Evolutionary conservation across 2,797 vertebrate species (phyloP).

Genomic region (Hippopotamyrus pictus): DNA sequence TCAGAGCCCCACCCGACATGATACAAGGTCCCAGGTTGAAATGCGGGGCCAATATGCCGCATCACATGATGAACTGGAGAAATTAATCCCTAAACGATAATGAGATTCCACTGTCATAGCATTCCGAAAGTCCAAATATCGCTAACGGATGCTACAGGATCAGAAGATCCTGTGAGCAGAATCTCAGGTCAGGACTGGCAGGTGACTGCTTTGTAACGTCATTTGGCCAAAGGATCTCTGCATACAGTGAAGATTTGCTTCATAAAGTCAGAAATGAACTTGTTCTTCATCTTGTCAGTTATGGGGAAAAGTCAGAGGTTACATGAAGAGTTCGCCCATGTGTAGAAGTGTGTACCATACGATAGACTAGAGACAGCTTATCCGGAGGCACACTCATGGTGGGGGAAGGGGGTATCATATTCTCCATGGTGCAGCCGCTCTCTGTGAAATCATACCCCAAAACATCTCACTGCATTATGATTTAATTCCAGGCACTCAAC

Average conservation of each 20-base stretch:
- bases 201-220: neutral
- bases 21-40: neutral
- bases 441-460: neutral
- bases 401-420: neutral
- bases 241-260: neutral
- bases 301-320: neutral
- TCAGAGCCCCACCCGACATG: neutral
- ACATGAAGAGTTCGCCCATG: neutral
- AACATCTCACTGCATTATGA: neutral
- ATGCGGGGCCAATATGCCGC: neutral
- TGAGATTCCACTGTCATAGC: neutral
- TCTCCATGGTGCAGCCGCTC: neutral
- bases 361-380: neutral
- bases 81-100: neutral
- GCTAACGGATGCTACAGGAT: neutral
- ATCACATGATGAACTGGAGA: neutral
- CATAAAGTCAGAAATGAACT: neutral
- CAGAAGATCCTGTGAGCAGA: neutral
- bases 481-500: slow-evolving; percentile 6
- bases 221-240: neutral
- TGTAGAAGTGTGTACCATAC: neutral
- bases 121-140: neutral
- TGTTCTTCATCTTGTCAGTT: neutral
- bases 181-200: neutral
- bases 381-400: neutral